Evolutionary conservation across 2,113 vertebrate species (phyloP).

Genomic region (Climacteris rufus): DNA sequence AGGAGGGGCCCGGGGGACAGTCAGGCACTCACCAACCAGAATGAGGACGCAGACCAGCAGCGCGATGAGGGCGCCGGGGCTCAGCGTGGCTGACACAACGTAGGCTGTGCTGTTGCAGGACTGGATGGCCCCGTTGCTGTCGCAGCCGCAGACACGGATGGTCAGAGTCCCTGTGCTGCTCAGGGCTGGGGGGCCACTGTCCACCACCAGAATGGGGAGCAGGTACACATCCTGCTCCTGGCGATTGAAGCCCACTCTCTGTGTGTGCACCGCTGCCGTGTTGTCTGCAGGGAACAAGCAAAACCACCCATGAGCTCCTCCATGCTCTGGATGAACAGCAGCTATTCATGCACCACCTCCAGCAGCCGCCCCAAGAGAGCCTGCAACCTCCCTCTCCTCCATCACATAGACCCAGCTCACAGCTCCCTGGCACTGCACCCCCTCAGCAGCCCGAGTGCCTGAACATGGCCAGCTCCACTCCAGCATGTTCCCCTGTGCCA

Average conservation of each 20-base stretch:
- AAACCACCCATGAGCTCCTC: background rate
- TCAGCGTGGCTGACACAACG: conserved; percentile 85
- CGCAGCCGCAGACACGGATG: conserved; percentile 91
- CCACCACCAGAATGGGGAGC: conserved; percentile 92
- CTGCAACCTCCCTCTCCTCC: background rate
- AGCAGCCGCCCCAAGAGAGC: too few species aligned
- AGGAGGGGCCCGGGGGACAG: background rate
- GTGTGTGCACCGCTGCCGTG: conserved; percentile 88
- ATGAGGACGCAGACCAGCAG: conserved; percentile 94
- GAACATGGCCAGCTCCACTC: background rate
- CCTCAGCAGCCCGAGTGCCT: background rate
- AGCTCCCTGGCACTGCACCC: background rate
- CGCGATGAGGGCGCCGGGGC: conserved; percentile 93
- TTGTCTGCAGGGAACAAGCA: conserved; percentile 77
- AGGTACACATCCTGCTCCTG: conserved; percentile 94
- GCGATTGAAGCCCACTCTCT: conserved; percentile 89
- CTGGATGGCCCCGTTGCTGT: conserved; percentile 87
- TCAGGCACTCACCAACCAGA: conserved; percentile 85
- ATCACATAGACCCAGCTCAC: background rate
- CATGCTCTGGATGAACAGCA: background rate
- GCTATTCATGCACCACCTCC: background rate
- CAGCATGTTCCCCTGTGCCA: fast-evolving
- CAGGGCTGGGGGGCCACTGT: conserved; percentile 88
- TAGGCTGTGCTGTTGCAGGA: conserved; percentile 95
- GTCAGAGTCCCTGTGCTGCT: conserved; percentile 97